Evolutionary conservation across 1,140 invertebrate species (phyloP), one percentile per base, ranked within the genome.

Genomic region (Drosophila nigrodunni): DNA sequence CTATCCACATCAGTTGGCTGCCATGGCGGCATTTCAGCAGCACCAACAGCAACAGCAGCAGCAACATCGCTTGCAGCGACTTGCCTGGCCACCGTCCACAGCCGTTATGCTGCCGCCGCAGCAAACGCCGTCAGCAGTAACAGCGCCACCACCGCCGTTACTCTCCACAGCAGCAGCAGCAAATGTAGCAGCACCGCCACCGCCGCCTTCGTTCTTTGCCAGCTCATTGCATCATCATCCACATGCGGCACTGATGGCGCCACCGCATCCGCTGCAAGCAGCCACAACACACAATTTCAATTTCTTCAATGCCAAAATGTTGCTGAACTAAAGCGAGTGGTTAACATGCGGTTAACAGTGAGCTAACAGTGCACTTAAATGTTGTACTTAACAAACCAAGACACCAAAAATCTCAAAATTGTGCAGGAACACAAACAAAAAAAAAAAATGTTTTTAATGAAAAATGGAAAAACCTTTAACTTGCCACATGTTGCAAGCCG

Each of bases 261-360:
- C 80, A 39, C 79, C 86, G 13, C 82, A 71, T 68, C 7, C 55
- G 25, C 10, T 55, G 39, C 62, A 21, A 9, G 46, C 57, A 72
- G 64, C 77, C 67, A 43, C 46, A 9, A 61, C 21, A 15, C 77
- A 78, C 60, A 75, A 86, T 69, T 90, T 90, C 57, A 83, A 90
- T 61, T 90, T 82, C 77, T 90, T 90, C 79, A 90, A 90, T 74
- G 76, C 87, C 55, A 90, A 90, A 77, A 90, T 90, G 82, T 77
- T 89, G 79, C 81, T 83, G 21, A 90, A 90, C 50, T 89, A 69
- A 69, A 47, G 46, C 49, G 34, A 47, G 39, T 30, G 25, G 25
- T 30, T 30, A 30, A 30, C 25, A 30, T 30, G 25, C 25, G 25
- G 25, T 34, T 55, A 77, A 62, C 30, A 41, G 39, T 41, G 9